phyloP scores from a whole-genome alignment of 2,888 invertebrate genomes.

The Sinohyriopsis cumingii region DNA sequence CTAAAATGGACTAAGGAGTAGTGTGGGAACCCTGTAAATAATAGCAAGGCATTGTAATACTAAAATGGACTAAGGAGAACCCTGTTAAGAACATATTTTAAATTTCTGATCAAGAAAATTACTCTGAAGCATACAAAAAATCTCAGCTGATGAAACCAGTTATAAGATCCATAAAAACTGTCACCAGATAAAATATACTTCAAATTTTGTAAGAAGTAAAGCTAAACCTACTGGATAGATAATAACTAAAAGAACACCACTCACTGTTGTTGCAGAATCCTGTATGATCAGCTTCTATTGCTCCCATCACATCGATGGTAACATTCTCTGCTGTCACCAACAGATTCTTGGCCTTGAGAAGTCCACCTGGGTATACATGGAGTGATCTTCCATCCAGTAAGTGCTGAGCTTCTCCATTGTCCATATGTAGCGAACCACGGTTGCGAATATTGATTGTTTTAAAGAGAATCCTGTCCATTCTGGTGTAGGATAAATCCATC shows the following conservation, averaged over 20 bases:
- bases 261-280: constrained; percentile 39
- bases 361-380: constrained; percentile 50
- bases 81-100: too few relatives aligned
- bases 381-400: constrained; percentile 21
- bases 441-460: constrained; percentile 49
- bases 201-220: too few relatives aligned
- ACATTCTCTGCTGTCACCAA: constrained; percentile 34
- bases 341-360: constrained; percentile 42
- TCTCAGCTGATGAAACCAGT: too few relatives aligned
- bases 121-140: too few relatives aligned
- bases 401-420: constrained; percentile 41
- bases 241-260: not conserved
- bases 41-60: too few relatives aligned
- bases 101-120: too few relatives aligned
- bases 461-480: constrained; percentile 48
- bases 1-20: too few relatives aligned
- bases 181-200: too few relatives aligned
- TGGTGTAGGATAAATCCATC: constrained; percentile 40
- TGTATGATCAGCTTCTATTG: constrained; percentile 36
- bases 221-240: too few relatives aligned
- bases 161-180: too few relatives aligned
- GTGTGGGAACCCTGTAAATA: too few relatives aligned
- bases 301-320: constrained; percentile 54
- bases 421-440: constrained; percentile 43
- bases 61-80: too few relatives aligned